Base-by-base conservation (phyloP, 2,797 vertebrate genomes). In the Thamnophis elegans region DNA sequence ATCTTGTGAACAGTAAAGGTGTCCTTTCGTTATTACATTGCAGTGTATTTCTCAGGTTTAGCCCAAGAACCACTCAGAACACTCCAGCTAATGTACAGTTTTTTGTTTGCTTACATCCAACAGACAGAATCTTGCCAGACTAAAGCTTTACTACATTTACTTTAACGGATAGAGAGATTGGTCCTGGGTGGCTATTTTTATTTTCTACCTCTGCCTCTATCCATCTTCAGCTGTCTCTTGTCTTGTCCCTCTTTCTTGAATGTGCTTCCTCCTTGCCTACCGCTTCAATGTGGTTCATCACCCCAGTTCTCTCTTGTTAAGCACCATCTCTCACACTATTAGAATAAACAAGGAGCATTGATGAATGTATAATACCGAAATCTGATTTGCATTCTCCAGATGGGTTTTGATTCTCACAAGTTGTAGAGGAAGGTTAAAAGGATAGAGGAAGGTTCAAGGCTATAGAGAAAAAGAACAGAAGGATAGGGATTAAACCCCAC, bases 391-490 rank as follows among this genome's bases (percentile, higher is more conserved):
- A 68, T 91, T 42, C 60, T 90, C 89, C 56, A 92, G 91, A 88
- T 93, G 91, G 85, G 91, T 55, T 93, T 93, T 85, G 88, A 22
- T 26, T 26, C 51, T 93, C 26, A 78, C 60, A 56, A 56, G 89
- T 88, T 85, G 36, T 47, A 93, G 58, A 53, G 78, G 91, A 91
- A 89, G 73, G 88, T 91, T 26, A 26, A 91, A 92, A 92, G 56
- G 22, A 60, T 54, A 93, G 56, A 51, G 73, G 91, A 91, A 89
- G 87, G 51, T 91, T 26, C 55, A 91, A 92, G 36, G 25, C 26
- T 65, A 65, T 12, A 65, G n/a, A 55, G 47, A 82, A n/a, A 62
- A 85, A 56, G 2, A 88, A 47, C 1, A 59, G 28, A n/a, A 13
- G 28, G 53, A 18, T 36, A 25, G 36, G n/a, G 53, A 18, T 73